phyloP scores from a whole-genome alignment of 2,797 vertebrate genomes.

The Hypotaenidia philippensis region DNA sequence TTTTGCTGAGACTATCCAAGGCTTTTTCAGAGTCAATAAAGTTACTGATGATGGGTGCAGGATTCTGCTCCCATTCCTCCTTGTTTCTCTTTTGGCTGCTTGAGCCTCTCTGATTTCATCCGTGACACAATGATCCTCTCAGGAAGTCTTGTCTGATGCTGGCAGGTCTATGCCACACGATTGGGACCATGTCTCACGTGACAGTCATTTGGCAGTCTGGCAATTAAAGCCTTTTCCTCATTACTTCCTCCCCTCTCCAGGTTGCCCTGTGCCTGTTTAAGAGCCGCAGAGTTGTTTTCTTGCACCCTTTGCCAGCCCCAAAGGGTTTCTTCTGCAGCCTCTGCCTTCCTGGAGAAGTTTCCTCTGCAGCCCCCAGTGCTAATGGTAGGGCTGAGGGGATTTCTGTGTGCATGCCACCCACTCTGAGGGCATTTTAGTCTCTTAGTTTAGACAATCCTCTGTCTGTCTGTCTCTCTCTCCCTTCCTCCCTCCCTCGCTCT shows the following conservation, averaged over 20 bases:
- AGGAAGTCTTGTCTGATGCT: not conserved
- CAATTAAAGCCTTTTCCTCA: conserved; percentile 39
- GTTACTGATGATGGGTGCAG: conserved; percentile 42
- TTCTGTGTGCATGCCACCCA: not conserved
- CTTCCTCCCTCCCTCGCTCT: too few relatives aligned
- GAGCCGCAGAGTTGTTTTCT: not conserved
- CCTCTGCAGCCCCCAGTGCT: accelerated
- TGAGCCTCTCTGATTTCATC: conserved; percentile 21
- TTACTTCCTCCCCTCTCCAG: not conserved
- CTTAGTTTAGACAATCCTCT: not conserved
- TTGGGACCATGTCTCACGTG: conserved; percentile 12
- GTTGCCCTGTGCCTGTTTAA: not conserved
- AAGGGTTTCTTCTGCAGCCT: not conserved
- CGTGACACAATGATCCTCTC: not conserved
- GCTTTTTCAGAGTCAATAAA: conserved; percentile 52
- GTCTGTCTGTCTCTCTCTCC: not conserved
- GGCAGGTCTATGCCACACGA: not conserved
- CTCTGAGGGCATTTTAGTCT: not conserved
- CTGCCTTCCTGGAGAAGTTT: not conserved
- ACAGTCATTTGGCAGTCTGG: conserved; percentile 2
- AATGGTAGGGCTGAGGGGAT: not conserved
- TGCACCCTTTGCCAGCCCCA: not conserved
- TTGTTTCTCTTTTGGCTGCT: not conserved
- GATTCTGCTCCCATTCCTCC: not conserved
- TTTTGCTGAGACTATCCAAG: not conserved